Evolutionary conservation across 2,797 vertebrate genomes (phyloP), one percentile per base, ranked within the genome.

Genomic region (Hyperoplus immaculatus): DNA sequence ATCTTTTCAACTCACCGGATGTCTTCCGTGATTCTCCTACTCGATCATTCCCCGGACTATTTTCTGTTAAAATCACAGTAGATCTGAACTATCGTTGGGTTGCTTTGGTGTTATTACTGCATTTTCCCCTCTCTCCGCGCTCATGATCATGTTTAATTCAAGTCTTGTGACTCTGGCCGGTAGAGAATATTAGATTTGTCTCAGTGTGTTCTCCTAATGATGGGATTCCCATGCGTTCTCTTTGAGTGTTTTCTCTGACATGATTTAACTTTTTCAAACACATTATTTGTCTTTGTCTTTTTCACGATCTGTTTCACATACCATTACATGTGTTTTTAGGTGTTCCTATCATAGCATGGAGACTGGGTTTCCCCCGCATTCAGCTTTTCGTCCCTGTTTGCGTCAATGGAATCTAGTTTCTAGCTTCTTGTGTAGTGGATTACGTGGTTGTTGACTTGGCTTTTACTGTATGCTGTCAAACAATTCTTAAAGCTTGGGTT

Each of bases 121-220:
- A 45, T 64, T 59, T 77, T 42, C 65, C 59, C 49, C 47, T 58
- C 21, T 47, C 4, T 66, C 69, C 57, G 53, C 73, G 43, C 78
- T 86, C 69, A 10, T 81, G 71, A 66, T 72, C 58, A 49, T 38
- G 54, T 55, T 81, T 77, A 66, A 78, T 79, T 84, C 18, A 73
- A 66, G 64, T 88, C 90, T 73, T 82, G 77, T 85, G 89, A 89
- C 81, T 81, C 50, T 4, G 6, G 47, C 51, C 78, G 71, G 55
- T 68, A 54, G 42, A 73, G 18, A 51, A 1, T 77, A 84, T 85
- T 86, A 68, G 80, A 78, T 83, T 80, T 56, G 70, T 68, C 46
- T 69, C 59, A 57, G 14, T 60, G 46, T 60, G 57, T 77, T 13
- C 16, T 77, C 13, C 11, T 39, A 43, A 69, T 64, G 51, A 69